These are phyloP conservation scores for Sebastes matsubarae DNA, from an alignment of 2,797 vertebrate species.

Conservation along the genomic window DNA sequence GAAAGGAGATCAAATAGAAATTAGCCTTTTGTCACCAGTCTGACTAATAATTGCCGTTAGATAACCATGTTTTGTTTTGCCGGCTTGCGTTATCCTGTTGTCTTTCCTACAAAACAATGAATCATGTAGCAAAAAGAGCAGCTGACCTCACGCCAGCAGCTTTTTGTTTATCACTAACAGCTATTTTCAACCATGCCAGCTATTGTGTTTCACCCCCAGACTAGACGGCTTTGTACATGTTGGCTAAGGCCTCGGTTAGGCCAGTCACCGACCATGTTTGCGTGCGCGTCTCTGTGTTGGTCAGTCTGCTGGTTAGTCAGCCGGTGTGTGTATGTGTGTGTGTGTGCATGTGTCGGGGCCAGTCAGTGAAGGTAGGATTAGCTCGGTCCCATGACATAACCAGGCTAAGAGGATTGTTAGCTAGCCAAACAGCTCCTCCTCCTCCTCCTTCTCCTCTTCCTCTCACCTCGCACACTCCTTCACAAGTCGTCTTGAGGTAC, in stretches of 20 bases:
- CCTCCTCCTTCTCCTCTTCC: conserved; percentile 44
- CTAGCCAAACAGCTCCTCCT: conserved; percentile 70
- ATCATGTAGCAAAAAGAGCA: conserved; percentile 34
- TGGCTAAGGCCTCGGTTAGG: conserved; percentile 31
- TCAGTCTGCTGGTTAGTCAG: conserved; percentile 46
- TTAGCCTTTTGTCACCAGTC: conserved; percentile 4
- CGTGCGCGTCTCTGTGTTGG: conserved; percentile 25
- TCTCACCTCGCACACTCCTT: conserved; percentile 62
- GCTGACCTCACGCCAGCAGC: conserved; percentile 41
- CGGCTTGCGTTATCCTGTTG: conserved; percentile 12
- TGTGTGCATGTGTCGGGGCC: conserved; percentile 47
- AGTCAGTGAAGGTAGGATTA: conserved; percentile 79
- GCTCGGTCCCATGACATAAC: conserved; percentile 82
- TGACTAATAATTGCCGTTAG: conserved; percentile 15
- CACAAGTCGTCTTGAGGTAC: conserved; percentile 40
- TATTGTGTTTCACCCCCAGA: conserved; percentile 23
- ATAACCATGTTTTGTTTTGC: conserved; percentile 33
- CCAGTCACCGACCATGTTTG: conserved; percentile 18
- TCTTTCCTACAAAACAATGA: conserved; percentile 27
- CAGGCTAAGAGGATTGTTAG: conserved; percentile 80
- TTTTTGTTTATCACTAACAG: conserved; percentile 36
- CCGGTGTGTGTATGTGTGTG: conserved; percentile 20
- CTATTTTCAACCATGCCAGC: conserved; percentile 43
- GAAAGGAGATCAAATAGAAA: neutral
- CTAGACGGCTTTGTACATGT: conserved; percentile 30